Conservation (phyloP, 2,113 vertebrate genomes). For the Coryphaenoides rupestris region DNA sequence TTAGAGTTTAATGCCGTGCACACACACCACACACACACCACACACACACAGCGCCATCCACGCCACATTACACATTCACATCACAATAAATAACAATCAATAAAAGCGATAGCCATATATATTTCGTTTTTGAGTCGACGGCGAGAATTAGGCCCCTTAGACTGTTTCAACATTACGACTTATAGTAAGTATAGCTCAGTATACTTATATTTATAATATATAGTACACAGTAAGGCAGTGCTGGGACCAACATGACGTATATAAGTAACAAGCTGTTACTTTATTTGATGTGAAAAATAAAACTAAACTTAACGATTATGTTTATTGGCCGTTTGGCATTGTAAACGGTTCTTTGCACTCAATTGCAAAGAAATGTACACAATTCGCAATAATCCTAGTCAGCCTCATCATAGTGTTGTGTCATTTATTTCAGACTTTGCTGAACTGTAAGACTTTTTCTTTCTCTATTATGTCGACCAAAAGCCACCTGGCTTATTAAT, state of each 20-base stretch:
- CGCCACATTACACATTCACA: no score
- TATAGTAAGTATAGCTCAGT: no score
- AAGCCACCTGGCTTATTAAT: conserved; percentile 42
- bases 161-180: conserved; percentile 48
- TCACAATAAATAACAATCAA: conserved; percentile 12
- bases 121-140: conserved; percentile 26
- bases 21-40: conserved; percentile 12
- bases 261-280: conserved; percentile 39
- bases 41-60: conserved; percentile 19
- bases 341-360: conserved; percentile 30
- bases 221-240: conserved; percentile 43
- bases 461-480: conserved; percentile 41
- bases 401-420: conserved; percentile 52
- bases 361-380: conserved; percentile 49
- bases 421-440: conserved; percentile 45
- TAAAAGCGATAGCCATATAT: conserved; percentile 64
- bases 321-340: conserved; percentile 40
- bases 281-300: conserved; percentile 46
- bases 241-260: conserved; percentile 38
- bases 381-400: conserved; percentile 70
- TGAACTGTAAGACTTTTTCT: conserved; percentile 43
- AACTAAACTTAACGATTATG: conserved; percentile 41
- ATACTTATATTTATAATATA: no score
- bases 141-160: conserved; percentile 38
- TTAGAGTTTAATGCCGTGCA: conserved; percentile 10